Percentiles rank a stretch among this genome's conserved stretches.
Evolutionary conservation across 2,113 vertebrate genomes (phyloP).

Genomic region (Sceloporus tristichus): DNA sequence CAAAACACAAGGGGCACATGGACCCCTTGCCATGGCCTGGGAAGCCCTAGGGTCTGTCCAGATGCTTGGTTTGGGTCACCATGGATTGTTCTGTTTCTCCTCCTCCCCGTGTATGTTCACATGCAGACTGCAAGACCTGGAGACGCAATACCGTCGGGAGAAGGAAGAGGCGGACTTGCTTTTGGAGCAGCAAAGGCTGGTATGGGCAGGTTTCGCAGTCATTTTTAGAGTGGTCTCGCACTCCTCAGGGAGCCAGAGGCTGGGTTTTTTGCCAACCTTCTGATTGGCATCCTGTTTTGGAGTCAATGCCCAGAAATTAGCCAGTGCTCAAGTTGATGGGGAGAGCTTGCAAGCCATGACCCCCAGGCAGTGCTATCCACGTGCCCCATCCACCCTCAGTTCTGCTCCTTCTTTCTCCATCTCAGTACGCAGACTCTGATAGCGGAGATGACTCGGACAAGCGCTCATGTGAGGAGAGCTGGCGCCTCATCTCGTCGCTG

Average conservation of each 20-base stretch:
- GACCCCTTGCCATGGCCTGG: not conserved
- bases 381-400: not conserved
- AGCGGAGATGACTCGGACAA: conserved; percentile 91
- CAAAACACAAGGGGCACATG: not conserved
- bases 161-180: conserved; percentile 91
- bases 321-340: too few species aligned
- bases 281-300: too few species aligned
- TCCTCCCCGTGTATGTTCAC: not conserved
- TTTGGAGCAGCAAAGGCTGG: conserved; percentile 90
- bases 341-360: too few species aligned
- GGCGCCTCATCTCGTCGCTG: conserved; percentile 89
- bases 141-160: conserved; percentile 88
- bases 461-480: conserved; percentile 91
- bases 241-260: too few species aligned
- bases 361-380: not conserved
- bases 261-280: too few species aligned
- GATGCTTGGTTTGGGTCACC: not conserved
- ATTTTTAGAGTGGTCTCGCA: too few species aligned
- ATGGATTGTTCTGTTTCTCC: not conserved
- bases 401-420: not conserved
- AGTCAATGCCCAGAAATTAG: too few species aligned
- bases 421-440: conserved; percentile 87
- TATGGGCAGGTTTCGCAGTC: conserved; percentile 14
- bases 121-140: conserved; percentile 86
- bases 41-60: too few species aligned